Percentiles rank a stretch among this genome's conserved stretches.
These are phyloP conservation scores for Callosobruchus maculatus DNA, from an alignment of 2,888 invertebrate genomes.

Conservation along the genomic window DNA sequence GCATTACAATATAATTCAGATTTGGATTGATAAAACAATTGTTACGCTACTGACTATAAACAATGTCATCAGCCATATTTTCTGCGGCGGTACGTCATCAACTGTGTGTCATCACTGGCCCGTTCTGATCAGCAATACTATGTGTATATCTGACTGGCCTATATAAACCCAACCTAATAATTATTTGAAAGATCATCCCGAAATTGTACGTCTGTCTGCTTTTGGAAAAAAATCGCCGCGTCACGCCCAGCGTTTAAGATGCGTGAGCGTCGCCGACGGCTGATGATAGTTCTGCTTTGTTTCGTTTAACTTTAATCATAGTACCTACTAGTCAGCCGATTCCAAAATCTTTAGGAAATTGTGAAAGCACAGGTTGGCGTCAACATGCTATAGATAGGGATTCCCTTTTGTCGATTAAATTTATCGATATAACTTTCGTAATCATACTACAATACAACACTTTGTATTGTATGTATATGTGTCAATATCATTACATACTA, in stretches of 20 bases:
- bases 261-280: not conserved
- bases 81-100: too few relatives aligned
- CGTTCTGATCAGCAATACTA: too few relatives aligned
- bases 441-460: too few relatives aligned
- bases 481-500: too few relatives aligned
- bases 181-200: not conserved
- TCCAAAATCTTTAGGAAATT: not conserved
- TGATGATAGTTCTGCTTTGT: not conserved
- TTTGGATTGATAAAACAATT: too few relatives aligned
- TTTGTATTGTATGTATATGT: too few relatives aligned
- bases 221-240: not conserved
- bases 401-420: conserved; percentile 13
- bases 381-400: not conserved
- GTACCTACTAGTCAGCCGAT: not conserved
- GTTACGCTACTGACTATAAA: too few relatives aligned
- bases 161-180: not conserved
- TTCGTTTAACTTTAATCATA: not conserved
- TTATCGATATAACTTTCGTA: too few relatives aligned
- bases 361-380: not conserved
- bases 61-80: too few relatives aligned
- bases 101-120: too few relatives aligned
- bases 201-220: not conserved
- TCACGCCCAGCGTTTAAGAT: not conserved
- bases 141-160: not conserved
- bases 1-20: too few relatives aligned